These are phyloP conservation scores for Eilema griseolum DNA, from an alignment of 2,888 invertebrate genomes.

Conservation along the genomic window DNA sequence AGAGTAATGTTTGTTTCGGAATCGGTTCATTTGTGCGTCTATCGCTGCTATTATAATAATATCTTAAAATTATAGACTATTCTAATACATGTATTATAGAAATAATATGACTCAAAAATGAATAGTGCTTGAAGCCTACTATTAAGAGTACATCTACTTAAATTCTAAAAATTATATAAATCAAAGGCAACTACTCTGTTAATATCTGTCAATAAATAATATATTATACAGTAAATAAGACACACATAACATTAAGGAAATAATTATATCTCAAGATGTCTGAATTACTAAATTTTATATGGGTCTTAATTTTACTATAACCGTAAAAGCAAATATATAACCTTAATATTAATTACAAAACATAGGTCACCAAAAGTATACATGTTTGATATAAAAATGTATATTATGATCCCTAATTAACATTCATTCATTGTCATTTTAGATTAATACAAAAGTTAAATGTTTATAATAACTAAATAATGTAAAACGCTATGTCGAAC, in stretches of 20 bases:
- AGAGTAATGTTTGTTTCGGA: constrained; percentile 48
- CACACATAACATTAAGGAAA: constrained; percentile 9
- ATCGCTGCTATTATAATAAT: constrained; percentile 68
- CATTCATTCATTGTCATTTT: constrained; percentile 47
- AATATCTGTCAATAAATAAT: constrained; percentile 7
- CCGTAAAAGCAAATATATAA: constrained; percentile 2
- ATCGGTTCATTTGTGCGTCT: constrained; percentile 62
- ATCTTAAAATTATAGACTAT: constrained; percentile 67
- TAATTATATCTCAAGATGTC: constrained; percentile 2
- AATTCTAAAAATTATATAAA: constrained; percentile 52
- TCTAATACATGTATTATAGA: constrained; percentile 66
- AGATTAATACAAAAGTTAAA: constrained; percentile 42
- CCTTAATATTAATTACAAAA: constrained; percentile 17
- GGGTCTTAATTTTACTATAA: not conserved
- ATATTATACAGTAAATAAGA: not conserved
- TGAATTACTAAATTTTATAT: not conserved
- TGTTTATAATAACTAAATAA: constrained; percentile 28
- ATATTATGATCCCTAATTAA: constrained; percentile 35
- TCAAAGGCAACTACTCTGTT: constrained; percentile 56
- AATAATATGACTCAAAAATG: constrained; percentile 61
- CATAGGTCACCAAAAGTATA: constrained; percentile 28
- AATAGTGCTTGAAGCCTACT: constrained; percentile 67
- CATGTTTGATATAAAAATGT: constrained; percentile 22
- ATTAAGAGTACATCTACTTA: constrained; percentile 52
- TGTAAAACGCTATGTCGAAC: constrained; percentile 39